Base-by-base conservation (phyloP, 2,888 invertebrate species). In the Desoria tigrina region DNA sequence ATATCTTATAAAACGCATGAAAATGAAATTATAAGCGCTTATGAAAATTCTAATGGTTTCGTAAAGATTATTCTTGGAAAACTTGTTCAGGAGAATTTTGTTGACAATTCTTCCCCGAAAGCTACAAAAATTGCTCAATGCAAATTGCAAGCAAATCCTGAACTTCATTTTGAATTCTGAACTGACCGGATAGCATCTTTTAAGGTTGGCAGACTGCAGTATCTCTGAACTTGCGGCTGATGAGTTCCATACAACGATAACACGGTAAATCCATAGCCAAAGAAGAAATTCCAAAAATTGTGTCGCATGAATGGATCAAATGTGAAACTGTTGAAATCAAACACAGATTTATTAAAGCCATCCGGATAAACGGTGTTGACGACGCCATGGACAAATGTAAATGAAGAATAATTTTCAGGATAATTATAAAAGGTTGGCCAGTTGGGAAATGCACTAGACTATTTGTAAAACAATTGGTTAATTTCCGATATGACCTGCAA, bases 201-300 rank as follows among this genome's bases (percentile, higher is more conserved):
- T 37, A 69, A 50, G 11, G 62, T 55, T 11, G 71, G 68, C 16
- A 68, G 45, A 62, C 69, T 72, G 45, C 66, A 73, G 45, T 73
- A 74, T 56, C 74, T 26, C 49, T 74, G 74, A 23, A 74, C 74
- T 61, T 68, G 69, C 6, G 71, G 73, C 45, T 74, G 74, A 63
- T 74, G 73, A 9, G 73, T 73, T 11, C 69, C 71, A 59, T 63
- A 68, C 3, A 68, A 24, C 4, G 60, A 57, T 39, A 73, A 37
- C 1, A 55, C 37, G 1, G 61, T 64, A 39, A 74, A 73, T 21
- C 74, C 73, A 53, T 59, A 58, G 1, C 74, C 74, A 21, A 73
- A 39, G 14, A 72, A 56, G 42, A 72, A 66, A 26, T 72, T 72
- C 4, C 63, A 39, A 11, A 60, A 59, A 45, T 72, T 72, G 28